Conservation (phyloP, 2,888 invertebrate genomes). For the Chymomyza amoena region DNA sequence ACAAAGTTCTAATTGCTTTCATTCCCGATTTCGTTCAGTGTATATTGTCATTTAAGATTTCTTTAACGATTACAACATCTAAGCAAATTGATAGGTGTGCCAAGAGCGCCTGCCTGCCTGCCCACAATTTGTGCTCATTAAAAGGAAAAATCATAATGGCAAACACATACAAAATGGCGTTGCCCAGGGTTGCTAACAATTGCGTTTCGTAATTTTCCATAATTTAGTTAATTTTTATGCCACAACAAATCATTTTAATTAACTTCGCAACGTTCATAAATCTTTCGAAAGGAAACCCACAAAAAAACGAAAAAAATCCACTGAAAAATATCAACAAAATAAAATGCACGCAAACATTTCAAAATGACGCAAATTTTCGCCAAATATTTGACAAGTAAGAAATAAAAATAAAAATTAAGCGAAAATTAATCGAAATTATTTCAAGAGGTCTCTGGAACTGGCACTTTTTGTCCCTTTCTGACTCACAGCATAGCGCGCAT, state of each 20-base stretch:
- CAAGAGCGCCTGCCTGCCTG: background rate
- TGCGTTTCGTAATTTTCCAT: conserved; percentile 27
- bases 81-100: background rate
- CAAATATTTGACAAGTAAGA: conserved; percentile 61
- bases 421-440: conserved; percentile 72
- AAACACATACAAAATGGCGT: conserved; percentile 49
- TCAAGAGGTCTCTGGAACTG: conserved; percentile 17
- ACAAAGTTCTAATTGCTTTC: too few relatives aligned
- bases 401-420: conserved; percentile 73
- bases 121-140: conserved; percentile 53
- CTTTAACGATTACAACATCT: background rate
- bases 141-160: conserved; percentile 51
- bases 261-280: conserved; percentile 63
- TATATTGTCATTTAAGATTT: background rate
- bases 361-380: conserved; percentile 64
- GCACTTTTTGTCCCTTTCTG: background rate
- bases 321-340: too few relatives aligned
- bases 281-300: conserved; percentile 25
- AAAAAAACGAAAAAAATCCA: conserved; percentile 25
- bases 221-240: conserved; percentile 62
- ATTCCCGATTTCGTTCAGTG: background rate
- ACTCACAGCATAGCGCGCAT: conserved; percentile 60
- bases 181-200: conserved; percentile 41
- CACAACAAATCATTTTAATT: conserved; percentile 49
- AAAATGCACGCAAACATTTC: conserved; percentile 34